Base-by-base conservation (phyloP, 2,797 vertebrate species). In the Enteromius trimaculatus region DNA sequence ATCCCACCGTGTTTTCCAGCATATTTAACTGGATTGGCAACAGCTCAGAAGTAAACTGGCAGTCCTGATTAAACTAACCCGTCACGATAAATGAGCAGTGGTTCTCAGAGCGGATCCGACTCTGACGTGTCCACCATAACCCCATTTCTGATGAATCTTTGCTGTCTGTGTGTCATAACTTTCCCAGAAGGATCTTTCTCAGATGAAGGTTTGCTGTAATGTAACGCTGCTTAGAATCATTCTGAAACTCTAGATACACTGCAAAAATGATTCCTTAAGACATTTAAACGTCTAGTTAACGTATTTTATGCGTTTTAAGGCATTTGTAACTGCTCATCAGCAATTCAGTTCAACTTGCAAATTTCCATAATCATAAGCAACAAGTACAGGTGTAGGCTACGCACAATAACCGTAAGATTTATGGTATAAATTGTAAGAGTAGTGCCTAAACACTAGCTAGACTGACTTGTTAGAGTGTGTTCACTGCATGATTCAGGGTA, bases 161-260 rank as follows among this genome's bases (percentile, higher is more conserved):
- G 42, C 23, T 66, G 66, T 76, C 9, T 68, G 81, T 68, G 81
- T 29, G 64, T 69, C 64, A 60, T 53, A 23, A n/a, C 14, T n/a
- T 71, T 66, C 44, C n/a, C 51, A 31, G 11, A 53, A 29, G 23
- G 72, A 47, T 82, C 26, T 65, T 42, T 26, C n/a, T 23, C 21
- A 77, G 69, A 37, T 68, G n/a, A 6, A 14, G 13, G n/a, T 23
- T 69, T 6, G 1, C 3, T 71, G 4, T 47, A 17, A 17, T 16
- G 68, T 47, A 51, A 31, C 47, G 13, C 26, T 70, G 23, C 4
- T 11, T 71, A 4, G 23, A 62, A 62, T n/a, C 53, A 11, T 9
- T 4, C 53, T n/a, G 21, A 26, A 26, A 62, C 58, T 60, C 11
- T 62, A 6, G 58, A 16, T 62, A 6, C 11, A 62, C 58, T 62